Conservation (phyloP, 2,888 invertebrate genomes). For the Seira sanloemensis region DNA sequence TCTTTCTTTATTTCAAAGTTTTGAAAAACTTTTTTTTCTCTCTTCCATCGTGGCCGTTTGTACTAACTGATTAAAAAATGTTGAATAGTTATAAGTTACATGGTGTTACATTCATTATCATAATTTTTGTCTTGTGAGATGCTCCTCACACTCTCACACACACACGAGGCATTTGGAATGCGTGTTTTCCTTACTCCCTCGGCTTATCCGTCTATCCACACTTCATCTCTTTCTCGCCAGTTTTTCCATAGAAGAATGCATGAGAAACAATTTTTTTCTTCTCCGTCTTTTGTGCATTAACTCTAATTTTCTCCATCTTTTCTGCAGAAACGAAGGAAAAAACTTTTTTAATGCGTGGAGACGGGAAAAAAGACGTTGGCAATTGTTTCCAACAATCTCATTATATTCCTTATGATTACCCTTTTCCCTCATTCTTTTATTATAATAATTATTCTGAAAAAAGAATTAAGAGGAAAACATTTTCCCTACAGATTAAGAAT, state of each 20-base stretch:
- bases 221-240: background rate
- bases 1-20: background rate
- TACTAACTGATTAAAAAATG: constrained; percentile 55
- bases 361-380: background rate
- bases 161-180: background rate
- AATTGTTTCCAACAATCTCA: constrained; percentile 34
- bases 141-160: background rate
- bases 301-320: background rate
- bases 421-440: background rate
- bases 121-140: constrained; percentile 10
- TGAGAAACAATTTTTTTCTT: constrained; percentile 12
- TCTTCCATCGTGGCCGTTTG: constrained; percentile 22
- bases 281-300: background rate
- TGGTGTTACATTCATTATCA: constrained; percentile 26
- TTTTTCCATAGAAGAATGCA: no score
- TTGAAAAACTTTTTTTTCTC: background rate
- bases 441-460: background rate
- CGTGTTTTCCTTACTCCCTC: background rate
- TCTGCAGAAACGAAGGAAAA: no score
- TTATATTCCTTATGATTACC: constrained; percentile 15
- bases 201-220: background rate
- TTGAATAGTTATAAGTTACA: constrained; percentile 29
- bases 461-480: no score
- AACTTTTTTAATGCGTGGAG: no score
- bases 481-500: background rate